A percentile compares a stretch with the other conserved stretches of the same genome.
These are phyloP conservation scores for Onthophagus taurus DNA, from an alignment of 1,140 invertebrate species.

Conservation along the genomic window DNA sequence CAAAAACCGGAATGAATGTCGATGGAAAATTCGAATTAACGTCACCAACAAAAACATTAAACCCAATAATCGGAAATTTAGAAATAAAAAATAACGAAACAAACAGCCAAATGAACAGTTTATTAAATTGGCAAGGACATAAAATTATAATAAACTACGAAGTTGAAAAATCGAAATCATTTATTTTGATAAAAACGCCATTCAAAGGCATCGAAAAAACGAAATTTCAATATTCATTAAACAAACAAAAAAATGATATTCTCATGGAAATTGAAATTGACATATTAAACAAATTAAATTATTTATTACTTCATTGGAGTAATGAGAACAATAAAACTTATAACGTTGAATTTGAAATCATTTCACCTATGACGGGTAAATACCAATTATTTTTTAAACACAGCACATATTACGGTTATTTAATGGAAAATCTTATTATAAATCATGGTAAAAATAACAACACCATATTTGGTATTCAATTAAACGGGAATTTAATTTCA, in stretches of 20 bases:
- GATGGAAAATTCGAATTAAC: slow-evolving; percentile 11
- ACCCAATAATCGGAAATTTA: slow-evolving; percentile 12
- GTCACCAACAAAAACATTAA: slow-evolving; percentile 13
- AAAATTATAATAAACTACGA: slow-evolving; percentile 12
- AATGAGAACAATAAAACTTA: slow-evolving; percentile 6
- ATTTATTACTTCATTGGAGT: slow-evolving; percentile 12
- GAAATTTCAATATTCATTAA: slow-evolving; percentile 13
- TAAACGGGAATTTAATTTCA: slow-evolving; percentile 15
- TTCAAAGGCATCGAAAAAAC: slow-evolving; percentile 16
- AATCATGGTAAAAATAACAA: slow-evolving; percentile 13
- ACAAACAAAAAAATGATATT: slow-evolving; percentile 6
- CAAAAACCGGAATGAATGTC: slow-evolving; percentile 2
- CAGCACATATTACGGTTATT: slow-evolving; percentile 9
- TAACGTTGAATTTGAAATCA: slow-evolving; percentile 13
- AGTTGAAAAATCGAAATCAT: slow-evolving; percentile 13
- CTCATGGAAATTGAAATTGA: slow-evolving; percentile 11
- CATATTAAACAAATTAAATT: slow-evolving; percentile 16
- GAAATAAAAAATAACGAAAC: slow-evolving; percentile 12
- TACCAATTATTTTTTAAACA: slow-evolving; percentile 16
- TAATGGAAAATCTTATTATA: slow-evolving; percentile 14
- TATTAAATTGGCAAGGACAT: slow-evolving; percentile 13
- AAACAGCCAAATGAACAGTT: slow-evolving; percentile 8
- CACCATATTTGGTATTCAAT: slow-evolving; percentile 10
- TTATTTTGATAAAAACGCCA: slow-evolving; percentile 14
- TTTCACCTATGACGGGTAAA: slow-evolving; percentile 13